Percentiles rank a stretch among this genome's conserved stretches.
These are phyloP conservation scores for Cheirogaleus major DNA, from an alignment of 2,797 vertebrate genomes.

Conservation along the genomic window DNA sequence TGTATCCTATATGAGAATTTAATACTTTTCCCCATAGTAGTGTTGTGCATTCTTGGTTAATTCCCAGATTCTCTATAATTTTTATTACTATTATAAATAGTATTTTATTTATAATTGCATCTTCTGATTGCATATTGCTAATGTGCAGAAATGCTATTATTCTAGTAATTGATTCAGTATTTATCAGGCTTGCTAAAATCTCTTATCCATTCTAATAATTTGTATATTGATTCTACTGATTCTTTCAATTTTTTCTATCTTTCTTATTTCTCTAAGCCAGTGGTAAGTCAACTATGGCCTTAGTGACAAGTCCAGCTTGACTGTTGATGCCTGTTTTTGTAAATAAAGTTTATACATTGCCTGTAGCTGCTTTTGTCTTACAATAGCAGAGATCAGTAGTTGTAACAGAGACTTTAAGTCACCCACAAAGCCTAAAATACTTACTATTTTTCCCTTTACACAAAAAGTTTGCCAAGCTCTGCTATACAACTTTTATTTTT, in stretches of 20 bases:
- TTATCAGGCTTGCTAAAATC: background rate
- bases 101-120: background rate
- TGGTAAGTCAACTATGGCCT: background rate
- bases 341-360: background rate
- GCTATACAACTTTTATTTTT: background rate
- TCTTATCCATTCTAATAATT: background rate
- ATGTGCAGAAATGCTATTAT: background rate
- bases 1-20: background rate
- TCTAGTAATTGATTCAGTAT: background rate
- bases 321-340: background rate
- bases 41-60: background rate
- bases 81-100: background rate
- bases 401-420: background rate
- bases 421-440: background rate
- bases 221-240: background rate
- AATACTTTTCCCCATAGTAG: background rate
- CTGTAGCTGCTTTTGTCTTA: background rate
- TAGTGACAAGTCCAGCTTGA: background rate
- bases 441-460: background rate
- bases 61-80: background rate
- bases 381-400: background rate
- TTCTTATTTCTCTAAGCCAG: background rate
- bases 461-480: background rate
- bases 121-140: background rate
- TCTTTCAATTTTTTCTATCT: background rate